These are phyloP conservation scores for Selenia dentaria DNA, from an alignment of 2,888 invertebrate genomes.

Conservation along the genomic window DNA sequence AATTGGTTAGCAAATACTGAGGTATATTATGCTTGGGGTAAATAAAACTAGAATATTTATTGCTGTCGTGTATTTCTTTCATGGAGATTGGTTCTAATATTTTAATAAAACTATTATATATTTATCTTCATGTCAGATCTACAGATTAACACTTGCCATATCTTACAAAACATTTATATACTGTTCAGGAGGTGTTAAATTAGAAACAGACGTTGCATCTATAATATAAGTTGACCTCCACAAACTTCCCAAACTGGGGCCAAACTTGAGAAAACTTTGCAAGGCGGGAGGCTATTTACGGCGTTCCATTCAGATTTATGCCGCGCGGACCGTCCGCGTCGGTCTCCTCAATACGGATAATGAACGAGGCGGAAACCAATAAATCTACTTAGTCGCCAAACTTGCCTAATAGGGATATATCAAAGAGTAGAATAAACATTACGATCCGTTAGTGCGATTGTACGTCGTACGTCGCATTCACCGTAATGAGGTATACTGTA, in stretches of 20 bases:
- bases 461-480: conserved; percentile 36
- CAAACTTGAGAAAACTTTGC: conserved; percentile 59
- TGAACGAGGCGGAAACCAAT: conserved; percentile 83
- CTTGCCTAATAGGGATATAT: conserved; percentile 74
- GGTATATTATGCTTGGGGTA: conserved; percentile 30
- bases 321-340: conserved; percentile 52
- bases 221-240: conserved; percentile 39
- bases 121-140: too few species aligned
- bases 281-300: conserved; percentile 59
- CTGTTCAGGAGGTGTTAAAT: too few species aligned
- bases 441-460: conserved; percentile 61
- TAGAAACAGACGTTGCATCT: conserved; percentile 32
- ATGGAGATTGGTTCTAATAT: too few species aligned
- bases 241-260: conserved; percentile 57
- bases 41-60: conserved; percentile 36
- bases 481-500: conserved; percentile 42
- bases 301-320: conserved; percentile 82
- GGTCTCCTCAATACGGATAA: conserved; percentile 70
- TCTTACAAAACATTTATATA: too few species aligned
- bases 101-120: too few species aligned
- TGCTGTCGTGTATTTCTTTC: conserved; percentile 4
- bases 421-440: conserved; percentile 53
- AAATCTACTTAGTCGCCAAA: conserved; percentile 79
- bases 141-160: too few species aligned
- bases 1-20: conserved; percentile 33